Base-by-base conservation (phyloP, 2,888 invertebrate species). In the Morpho deidamia region DNA sequence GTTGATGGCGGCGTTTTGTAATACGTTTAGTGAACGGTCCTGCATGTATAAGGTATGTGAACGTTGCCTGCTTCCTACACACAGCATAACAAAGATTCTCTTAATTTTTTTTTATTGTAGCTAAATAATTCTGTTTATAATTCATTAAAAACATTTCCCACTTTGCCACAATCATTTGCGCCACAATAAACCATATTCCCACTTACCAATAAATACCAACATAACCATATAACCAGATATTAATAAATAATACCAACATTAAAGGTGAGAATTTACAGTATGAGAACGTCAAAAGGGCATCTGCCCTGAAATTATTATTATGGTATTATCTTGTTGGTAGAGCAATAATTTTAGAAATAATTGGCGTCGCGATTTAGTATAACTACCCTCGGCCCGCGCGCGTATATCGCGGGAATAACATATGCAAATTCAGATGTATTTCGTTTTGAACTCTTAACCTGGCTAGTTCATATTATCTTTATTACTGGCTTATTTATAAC, bases 331-430 rank as follows among this genome's bases (percentile, higher is more conserved):
- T 56, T 48, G 57, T 53, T 49, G 48, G 55, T 54, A 58, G 59
- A 55, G 65, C 66, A 63, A 72, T 75, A 73, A 68, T 69, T 70
- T 68, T 65, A 62, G 64, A 68, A 70, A 74, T 77, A 77, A 77
- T 77, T 77, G 76, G 72, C 68, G 59, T 57, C 47, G 52, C 62
- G 73, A 75, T 74, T 71, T 72, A 75, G 67, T 64, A 54, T 74
- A 72, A 74, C 67, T 72, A 66, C 65, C 65, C 62, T 49, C 59
- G 59, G 58, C 59, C 60, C n/a, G n/a, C n/a, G 53, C 40, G 47
- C 63, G 58, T 62, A 61, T 63, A 61, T 60, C 59, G 51, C 54
- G 41, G 45, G 53, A 54, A 56, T 59, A 56, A 56, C 49, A 59
- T 60, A 69, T 70, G 68, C 62, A 67, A 67, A 68, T 66, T 60